A percentile compares a stretch with the other conserved stretches of the same genome.
Conservation (phyloP, 2,797 vertebrate species). For the Prunella strophiata region DNA sequence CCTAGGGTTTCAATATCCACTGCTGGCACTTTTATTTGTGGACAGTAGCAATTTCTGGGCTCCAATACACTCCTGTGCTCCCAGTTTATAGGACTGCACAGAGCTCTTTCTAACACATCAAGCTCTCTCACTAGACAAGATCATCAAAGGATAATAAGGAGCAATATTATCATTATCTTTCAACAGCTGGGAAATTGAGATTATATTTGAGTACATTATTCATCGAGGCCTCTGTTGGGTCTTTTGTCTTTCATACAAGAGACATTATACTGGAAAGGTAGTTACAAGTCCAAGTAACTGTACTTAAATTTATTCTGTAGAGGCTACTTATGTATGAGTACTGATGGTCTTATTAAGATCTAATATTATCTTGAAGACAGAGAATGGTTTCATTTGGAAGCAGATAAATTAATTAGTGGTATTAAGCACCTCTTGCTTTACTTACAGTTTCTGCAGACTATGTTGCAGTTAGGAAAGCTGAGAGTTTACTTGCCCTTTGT, state of each 20-base stretch:
- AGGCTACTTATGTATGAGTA: background rate
- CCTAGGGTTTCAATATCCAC: background rate
- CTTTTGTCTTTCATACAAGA: background rate
- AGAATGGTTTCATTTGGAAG: background rate
- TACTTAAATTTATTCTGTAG: background rate
- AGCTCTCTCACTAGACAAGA: background rate
- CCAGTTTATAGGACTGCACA: background rate
- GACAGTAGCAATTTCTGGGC: background rate
- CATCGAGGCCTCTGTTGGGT: background rate
- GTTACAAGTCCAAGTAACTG: background rate
- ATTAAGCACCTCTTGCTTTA: background rate
- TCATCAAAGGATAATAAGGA: background rate
- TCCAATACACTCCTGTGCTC: background rate
- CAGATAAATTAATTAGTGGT: background rate
- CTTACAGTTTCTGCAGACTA: background rate
- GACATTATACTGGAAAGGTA: background rate
- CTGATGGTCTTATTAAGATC: background rate
- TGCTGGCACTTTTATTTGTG: background rate
- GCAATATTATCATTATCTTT: background rate
- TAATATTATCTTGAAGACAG: background rate
- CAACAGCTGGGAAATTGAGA: background rate
- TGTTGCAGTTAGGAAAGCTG: background rate
- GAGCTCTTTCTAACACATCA: background rate
- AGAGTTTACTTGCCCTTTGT: background rate
- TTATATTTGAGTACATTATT: background rate